phyloP scores from a whole-genome alignment of 2,113 vertebrate species.

The Phylloscopus trochilus region DNA sequence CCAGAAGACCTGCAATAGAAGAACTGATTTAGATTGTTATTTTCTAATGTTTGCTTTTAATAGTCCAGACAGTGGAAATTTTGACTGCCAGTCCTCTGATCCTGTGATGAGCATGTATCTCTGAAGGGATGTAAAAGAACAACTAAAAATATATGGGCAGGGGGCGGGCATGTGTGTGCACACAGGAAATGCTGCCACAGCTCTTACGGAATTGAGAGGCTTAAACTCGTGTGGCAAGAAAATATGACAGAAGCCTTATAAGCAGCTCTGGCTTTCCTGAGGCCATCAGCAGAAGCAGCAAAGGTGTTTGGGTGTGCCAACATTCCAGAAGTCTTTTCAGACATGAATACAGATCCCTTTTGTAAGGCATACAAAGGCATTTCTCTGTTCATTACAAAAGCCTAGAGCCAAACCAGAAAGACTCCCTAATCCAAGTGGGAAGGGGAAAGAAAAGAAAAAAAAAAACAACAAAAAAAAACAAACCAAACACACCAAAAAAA shows the following conservation, averaged over 20 bases:
- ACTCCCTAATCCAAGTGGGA: neutral
- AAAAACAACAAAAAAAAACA: neutral
- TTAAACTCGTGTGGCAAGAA: neutral
- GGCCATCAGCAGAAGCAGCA: neutral
- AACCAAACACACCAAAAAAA: fast-evolving
- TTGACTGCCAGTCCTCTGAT: neutral
- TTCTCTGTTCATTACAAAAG: conserved; percentile 1
- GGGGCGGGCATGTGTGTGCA: fast-evolving
- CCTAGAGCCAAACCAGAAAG: neutral
- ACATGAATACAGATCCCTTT: conserved; percentile 20
- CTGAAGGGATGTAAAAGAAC: neutral
- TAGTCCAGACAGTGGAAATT: conserved; percentile 12
- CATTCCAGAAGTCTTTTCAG: conserved; percentile 44
- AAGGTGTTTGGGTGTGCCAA: conserved; percentile 22
- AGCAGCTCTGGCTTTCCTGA: neutral
- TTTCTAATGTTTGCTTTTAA: conserved; percentile 34
- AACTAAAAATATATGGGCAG: neutral
- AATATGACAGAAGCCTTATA: neutral
- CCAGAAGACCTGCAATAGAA: conserved; percentile 29
- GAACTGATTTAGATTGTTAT: neutral
- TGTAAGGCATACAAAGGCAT: conserved; percentile 1
- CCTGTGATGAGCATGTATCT: neutral
- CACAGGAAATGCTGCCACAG: neutral
- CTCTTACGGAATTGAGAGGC: neutral
- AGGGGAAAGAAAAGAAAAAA: neutral